Base-by-base conservation (phyloP, 64 coral and sea anemone genomes). In the Stichodactyla mertensii region DNA sequence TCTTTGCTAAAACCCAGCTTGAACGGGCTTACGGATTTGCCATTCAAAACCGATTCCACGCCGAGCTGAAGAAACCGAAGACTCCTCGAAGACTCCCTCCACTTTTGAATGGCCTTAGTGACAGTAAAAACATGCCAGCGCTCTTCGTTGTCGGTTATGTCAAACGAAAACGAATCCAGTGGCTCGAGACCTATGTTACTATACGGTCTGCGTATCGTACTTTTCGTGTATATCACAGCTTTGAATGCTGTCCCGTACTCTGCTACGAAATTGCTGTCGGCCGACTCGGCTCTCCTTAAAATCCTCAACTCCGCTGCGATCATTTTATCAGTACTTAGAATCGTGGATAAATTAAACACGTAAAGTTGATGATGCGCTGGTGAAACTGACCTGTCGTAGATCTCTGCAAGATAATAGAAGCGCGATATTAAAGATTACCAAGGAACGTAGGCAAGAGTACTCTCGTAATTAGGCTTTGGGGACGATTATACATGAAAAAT, bases 61-160 rank as follows among this genome's bases (percentile, higher is more conserved):
- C 79, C 84, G 16, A 99, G 86, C 55, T 95, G 67, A 52, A 99
- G 82, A 88, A 61, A 78, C 27, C 88, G 91, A 28, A 86, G 55
- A 4, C 58, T 88, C 52, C 57, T 54, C 55, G 23, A 78, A 16
- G 88, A 92, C 56, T 55, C 89, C 83, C 90, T 87, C 97, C 87
- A 95, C 57, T 78, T 89, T 53, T 91, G 90, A 82, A 92, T 55
- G 55, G 90, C 82, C 84, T 86, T 90, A 15, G 82, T 91, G 60
- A 99, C 90, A 89, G 90, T 90, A 52, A 99, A 90, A 81, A 99
- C 97, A 83, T 91, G 82, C 97, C 97, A 99, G 4, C 77, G 61
- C 11, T 94, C 83, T 28, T 80, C 15, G 51, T 62, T 54, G 64
- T 95, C 88, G 26, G 93, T 89, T 62, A 95, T 99, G 85, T 99